A percentile compares a stretch with the other conserved stretches of the same genome.
phyloP scores from a whole-genome alignment of 2,888 invertebrate genomes.

The Polia nebulosa region DNA sequence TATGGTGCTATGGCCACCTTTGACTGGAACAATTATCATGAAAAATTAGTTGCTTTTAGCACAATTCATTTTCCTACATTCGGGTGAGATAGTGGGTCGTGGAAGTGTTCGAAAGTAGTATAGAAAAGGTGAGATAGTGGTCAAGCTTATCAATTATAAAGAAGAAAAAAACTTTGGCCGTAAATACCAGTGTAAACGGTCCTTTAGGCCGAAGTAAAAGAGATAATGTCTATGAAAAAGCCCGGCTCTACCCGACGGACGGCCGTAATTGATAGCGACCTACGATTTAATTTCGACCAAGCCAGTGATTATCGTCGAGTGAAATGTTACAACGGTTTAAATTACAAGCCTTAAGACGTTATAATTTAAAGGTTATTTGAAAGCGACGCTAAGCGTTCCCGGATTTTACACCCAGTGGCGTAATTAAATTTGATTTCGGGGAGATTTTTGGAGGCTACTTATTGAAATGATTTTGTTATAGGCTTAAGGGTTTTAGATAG shows the following conservation, averaged over 20 bases:
- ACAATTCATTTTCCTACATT: too few relatives aligned
- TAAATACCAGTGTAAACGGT: constrained; percentile 8
- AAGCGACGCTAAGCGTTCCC: constrained; percentile 34
- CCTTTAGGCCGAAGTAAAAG: constrained; percentile 54
- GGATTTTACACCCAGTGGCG: constrained; percentile 30
- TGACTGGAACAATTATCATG: too few relatives aligned
- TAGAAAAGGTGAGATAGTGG: too few relatives aligned
- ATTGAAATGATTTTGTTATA: constrained; percentile 29
- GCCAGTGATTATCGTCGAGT: constrained; percentile 68
- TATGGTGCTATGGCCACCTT: too few relatives aligned
- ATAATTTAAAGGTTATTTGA: constrained; percentile 60
- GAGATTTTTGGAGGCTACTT: constrained; percentile 12
- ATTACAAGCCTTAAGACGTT: constrained; percentile 54
- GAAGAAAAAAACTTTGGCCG: too few relatives aligned
- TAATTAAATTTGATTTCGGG: constrained; percentile 55
- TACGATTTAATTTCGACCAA: constrained; percentile 74
- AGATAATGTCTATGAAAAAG: constrained; percentile 71
- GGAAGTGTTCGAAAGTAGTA: too few relatives aligned
- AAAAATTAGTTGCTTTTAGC: too few relatives aligned
- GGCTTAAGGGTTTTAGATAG: not conserved
- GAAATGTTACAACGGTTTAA: constrained; percentile 55
- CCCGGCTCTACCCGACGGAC: constrained; percentile 59
- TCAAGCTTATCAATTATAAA: too few relatives aligned
- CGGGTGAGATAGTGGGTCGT: too few relatives aligned
- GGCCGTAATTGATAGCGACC: constrained; percentile 73